A percentile compares a stretch with the other conserved stretches of the same genome.
phyloP scores from a whole-genome alignment of 2,113 vertebrate genomes.

The Oreamnos americanus region DNA sequence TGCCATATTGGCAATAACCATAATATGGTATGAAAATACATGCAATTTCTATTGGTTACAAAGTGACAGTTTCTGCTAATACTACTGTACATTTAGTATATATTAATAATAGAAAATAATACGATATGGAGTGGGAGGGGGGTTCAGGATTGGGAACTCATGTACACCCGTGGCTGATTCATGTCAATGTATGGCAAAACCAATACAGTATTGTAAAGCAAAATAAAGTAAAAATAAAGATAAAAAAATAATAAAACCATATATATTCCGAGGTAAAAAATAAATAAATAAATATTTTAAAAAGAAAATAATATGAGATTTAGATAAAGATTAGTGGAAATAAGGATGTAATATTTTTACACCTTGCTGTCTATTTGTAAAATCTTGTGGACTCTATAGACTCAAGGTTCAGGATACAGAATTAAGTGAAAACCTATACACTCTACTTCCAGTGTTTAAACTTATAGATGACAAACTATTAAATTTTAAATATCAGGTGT shows the following conservation, averaged over 20 bases:
- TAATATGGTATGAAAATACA: not conserved
- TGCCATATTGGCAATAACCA: not conserved
- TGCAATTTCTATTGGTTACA: not conserved
- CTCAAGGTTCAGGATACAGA: not conserved
- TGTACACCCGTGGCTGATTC: too few species aligned
- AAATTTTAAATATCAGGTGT: not conserved
- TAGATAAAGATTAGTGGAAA: not conserved
- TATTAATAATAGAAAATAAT: not conserved
- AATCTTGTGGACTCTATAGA: not conserved
- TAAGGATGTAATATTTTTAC: not conserved
- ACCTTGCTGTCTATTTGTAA: not conserved
- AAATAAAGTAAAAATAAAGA: too few species aligned
- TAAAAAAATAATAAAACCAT: too few species aligned
- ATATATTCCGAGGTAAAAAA: too few species aligned
- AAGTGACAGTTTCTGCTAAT: not conserved
- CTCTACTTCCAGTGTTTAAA: not conserved
- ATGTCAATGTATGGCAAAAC: too few species aligned
- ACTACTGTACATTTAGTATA: not conserved
- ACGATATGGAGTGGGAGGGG: too few species aligned
- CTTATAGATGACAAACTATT: not conserved
- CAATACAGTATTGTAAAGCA: too few species aligned
- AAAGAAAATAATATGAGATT: not conserved
- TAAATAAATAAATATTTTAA: not conserved
- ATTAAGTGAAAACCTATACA: not conserved
- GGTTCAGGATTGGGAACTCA: too few species aligned